A percentile compares a stretch with the other conserved stretches of the same genome.
Evolutionary conservation across 2,888 invertebrate species (phyloP).

Genomic region (Bellardia pandia): DNA sequence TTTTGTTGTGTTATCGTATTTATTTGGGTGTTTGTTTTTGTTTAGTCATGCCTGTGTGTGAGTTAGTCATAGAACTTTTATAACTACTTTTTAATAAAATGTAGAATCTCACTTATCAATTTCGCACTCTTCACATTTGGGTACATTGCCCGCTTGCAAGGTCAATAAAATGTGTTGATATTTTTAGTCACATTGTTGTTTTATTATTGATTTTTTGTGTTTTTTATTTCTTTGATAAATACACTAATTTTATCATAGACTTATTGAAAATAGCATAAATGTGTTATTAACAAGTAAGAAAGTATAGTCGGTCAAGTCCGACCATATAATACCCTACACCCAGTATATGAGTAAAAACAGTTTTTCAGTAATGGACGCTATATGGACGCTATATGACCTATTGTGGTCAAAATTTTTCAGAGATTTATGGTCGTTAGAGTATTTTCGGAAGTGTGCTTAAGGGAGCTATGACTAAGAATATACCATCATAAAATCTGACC

Average conservation of each 20-base stretch:
- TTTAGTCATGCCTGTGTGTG: neutral
- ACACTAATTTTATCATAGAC: slow-evolving; percentile 2
- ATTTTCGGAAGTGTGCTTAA: no score
- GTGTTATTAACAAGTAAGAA: neutral
- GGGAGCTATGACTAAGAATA: no score
- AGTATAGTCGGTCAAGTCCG: no score
- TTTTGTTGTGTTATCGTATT: neutral
- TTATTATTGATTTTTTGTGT: slow-evolving; percentile 17
- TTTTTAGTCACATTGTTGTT: neutral
- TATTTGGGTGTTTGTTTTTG: neutral
- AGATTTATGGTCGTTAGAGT: no score
- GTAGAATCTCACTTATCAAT: neutral
- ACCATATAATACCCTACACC: no score
- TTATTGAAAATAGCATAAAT: slow-evolving; percentile 42
- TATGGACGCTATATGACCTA: no score
- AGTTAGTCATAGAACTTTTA: neutral
- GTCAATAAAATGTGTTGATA: slow-evolving; percentile 40
- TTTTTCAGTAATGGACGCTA: no score
- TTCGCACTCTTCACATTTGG: slow-evolving; percentile 6
- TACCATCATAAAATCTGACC: no score
- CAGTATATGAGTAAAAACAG: no score
- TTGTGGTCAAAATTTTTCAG: no score
- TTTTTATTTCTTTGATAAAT: neutral
- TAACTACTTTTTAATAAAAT: neutral
- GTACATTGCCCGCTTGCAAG: slow-evolving; percentile 48